Evolutionary conservation across 2,888 invertebrate genomes (phyloP), one percentile per base, ranked within the genome.

Genomic region (Calliscelio sp.): DNA sequence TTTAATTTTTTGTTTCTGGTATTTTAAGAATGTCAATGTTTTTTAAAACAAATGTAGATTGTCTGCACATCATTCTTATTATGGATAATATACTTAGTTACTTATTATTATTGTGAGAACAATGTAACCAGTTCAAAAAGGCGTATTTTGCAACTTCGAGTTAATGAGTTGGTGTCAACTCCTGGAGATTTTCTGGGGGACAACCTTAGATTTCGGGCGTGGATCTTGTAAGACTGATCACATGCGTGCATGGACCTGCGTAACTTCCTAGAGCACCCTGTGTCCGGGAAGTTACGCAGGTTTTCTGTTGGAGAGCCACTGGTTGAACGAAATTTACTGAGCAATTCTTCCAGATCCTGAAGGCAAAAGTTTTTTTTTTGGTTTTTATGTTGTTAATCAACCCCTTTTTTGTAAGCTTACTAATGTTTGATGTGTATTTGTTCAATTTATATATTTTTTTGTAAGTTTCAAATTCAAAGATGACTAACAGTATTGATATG

Each of bases 141-240:
- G 68, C 38, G 38, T 53, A 38, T 38, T 53, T 6, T n/a, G 14
- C 41, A 51, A 51, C n/a, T 51, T 66, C 38, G 25, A 68, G 41
- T 51, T 25, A 38, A 0, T 41, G 20, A 53, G 53, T 41, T 38
- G 53, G 5, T 35, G 22, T 51, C 25, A 41, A 14, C 20, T 22
- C n/a, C n/a, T 61, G 35, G 14, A 14, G 35, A 35, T 35, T 8
- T 35, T 11, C 10, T 24, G 35, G 38, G 25, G 68, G 7, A 38
- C n/a, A 51, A n/a, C 6, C 22, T 53, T 7, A 11, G 5, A n/a
- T n/a, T n/a, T 53, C 14, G 7, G 28, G 53, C 35, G 53, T 53
- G 53, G 46, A 46, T 65, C 46, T 65, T 11, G 46, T 20, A 65
- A 65, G 63, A 65, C 63, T 65, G 46, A 65, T 20, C n/a, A n/a